A percentile compares a stretch with the other conserved stretches of the same genome.
phyloP scores from a whole-genome alignment of 2,888 invertebrate species.

The Nysson spinosus region DNA sequence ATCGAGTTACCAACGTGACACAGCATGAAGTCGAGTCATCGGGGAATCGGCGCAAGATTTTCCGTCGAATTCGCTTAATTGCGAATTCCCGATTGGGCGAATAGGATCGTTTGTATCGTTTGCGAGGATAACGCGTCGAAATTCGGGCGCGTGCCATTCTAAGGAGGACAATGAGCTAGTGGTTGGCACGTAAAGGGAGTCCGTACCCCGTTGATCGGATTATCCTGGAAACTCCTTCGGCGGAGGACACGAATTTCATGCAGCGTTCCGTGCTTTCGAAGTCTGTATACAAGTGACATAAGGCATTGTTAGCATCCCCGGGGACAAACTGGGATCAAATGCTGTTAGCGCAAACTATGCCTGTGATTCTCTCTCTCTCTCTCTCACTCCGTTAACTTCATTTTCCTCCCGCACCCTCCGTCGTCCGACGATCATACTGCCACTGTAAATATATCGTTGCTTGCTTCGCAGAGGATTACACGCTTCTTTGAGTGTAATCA shows the following conservation, averaged over 20 bases:
- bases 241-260: slow-evolving; percentile 29
- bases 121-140: slow-evolving; percentile 30
- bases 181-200: slow-evolving; percentile 22
- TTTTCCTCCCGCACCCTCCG: slow-evolving; percentile 40
- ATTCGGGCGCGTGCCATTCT: slow-evolving; percentile 35
- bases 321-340: slow-evolving; percentile 62
- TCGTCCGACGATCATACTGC: not conserved
- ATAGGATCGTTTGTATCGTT: slow-evolving; percentile 51
- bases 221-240: slow-evolving; percentile 54
- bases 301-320: slow-evolving; percentile 61
- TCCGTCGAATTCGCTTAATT: not conserved
- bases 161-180: slow-evolving; percentile 35
- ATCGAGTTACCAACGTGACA: too few species aligned
- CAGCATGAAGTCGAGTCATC: not conserved
- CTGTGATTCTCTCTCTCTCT: slow-evolving; percentile 29
- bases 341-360: slow-evolving; percentile 54
- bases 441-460: not conserved
- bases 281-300: slow-evolving; percentile 50
- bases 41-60: not conserved
- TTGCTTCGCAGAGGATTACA: slow-evolving; percentile 8
- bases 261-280: slow-evolving; percentile 22
- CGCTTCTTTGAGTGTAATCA: too few species aligned
- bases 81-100: slow-evolving; percentile 28
- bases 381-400: slow-evolving; percentile 42
- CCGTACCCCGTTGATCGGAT: slow-evolving; percentile 52